Evolutionary conservation across 2,797 vertebrate species (phyloP).

Genomic region (Eutrigla gurnardus): DNA sequence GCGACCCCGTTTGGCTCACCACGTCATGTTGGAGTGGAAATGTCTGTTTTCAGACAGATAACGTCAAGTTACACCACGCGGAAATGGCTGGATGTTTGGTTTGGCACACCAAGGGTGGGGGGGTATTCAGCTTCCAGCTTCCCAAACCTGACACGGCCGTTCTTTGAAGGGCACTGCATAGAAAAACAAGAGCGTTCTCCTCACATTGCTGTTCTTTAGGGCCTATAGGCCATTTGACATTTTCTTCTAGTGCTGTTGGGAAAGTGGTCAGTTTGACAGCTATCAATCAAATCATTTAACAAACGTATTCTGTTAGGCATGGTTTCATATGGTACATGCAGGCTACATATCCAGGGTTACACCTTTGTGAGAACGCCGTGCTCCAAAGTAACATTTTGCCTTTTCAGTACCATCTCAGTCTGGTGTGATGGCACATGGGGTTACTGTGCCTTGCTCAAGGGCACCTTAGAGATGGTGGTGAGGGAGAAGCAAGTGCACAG

Average conservation of each 20-base stretch:
- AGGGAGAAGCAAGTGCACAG: background rate
- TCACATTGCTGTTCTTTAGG: background rate
- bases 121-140: constrained; percentile 19
- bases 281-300: background rate
- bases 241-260: background rate
- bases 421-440: background rate
- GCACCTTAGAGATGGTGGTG: background rate
- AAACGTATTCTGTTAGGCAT: background rate
- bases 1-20: constrained; percentile 5
- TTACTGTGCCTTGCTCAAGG: background rate
- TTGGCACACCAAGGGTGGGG: constrained; percentile 42
- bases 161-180: constrained; percentile 18
- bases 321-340: background rate
- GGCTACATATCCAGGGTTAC: background rate
- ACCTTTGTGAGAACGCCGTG: background rate
- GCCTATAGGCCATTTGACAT: background rate
- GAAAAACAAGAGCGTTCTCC: constrained; percentile 33
- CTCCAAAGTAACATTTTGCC: background rate
- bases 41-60: constrained; percentile 68
- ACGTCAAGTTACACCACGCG: constrained; percentile 41
- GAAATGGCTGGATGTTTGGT: constrained; percentile 62
- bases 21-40: constrained; percentile 48
- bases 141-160: constrained; percentile 25
- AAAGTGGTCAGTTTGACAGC: background rate
- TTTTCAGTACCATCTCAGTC: background rate